A percentile compares a stretch with the other conserved stretches of the same genome.
phyloP scores from a whole-genome alignment of 1,140 invertebrate species.

The Oscheius sp. region DNA sequence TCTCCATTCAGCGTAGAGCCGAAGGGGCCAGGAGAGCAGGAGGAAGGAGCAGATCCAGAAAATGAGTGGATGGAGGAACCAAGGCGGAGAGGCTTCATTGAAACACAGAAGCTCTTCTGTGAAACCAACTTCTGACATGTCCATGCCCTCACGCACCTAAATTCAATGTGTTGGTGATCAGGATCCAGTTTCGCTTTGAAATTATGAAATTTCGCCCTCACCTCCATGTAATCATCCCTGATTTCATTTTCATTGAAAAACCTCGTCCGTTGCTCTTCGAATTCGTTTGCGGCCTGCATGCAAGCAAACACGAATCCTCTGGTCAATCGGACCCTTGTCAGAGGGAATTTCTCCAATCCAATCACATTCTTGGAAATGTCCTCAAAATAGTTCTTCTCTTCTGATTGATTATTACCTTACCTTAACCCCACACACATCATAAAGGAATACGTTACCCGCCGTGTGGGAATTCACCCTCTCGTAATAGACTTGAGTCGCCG shows the following conservation, averaged over 20 bases:
- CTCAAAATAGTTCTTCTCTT: not conserved
- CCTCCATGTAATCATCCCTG: constrained; percentile 83
- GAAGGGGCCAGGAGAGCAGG: constrained; percentile 79
- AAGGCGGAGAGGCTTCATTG: constrained; percentile 70
- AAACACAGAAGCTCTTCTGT: constrained; percentile 72
- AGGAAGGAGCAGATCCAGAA: constrained; percentile 75
- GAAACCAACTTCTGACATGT: constrained; percentile 71
- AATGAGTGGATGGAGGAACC: constrained; percentile 62
- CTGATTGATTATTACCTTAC: constrained; percentile 30
- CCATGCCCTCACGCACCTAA: constrained; percentile 71
- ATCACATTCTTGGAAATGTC: constrained; percentile 12
- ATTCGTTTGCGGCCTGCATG: constrained; percentile 75
- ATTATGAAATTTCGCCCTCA: constrained; percentile 63
- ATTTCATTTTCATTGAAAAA: constrained; percentile 79
- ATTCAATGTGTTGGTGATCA: constrained; percentile 8
- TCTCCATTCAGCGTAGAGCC: constrained; percentile 78
- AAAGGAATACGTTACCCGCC: constrained; percentile 75
- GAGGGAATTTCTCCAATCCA: constrained; percentile 67
- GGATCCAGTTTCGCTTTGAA: not conserved
- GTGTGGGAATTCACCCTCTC: constrained; percentile 79
- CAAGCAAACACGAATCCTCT: constrained; percentile 81
- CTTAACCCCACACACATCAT: constrained; percentile 74
- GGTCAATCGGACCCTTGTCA: constrained; percentile 73
- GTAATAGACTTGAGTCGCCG: constrained; percentile 78
- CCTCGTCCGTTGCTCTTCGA: constrained; percentile 77